Conservation (phyloP, 2,888 invertebrate genomes). For the Calameuta idolon region DNA sequence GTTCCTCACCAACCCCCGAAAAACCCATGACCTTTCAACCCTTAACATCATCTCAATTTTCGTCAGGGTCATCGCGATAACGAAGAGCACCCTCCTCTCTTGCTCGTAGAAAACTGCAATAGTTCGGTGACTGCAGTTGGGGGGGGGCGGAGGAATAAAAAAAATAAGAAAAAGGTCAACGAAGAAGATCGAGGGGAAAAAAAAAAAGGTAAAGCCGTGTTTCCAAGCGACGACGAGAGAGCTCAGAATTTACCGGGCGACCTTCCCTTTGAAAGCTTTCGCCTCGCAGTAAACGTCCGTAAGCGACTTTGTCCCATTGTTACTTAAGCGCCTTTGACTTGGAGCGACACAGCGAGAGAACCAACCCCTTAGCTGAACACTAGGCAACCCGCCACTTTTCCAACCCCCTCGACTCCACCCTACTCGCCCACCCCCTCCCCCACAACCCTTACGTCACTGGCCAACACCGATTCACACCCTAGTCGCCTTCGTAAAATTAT, state of each 20-base stretch:
- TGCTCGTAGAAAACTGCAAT: too few species aligned
- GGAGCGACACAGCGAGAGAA: neutral
- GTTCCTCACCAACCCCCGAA: neutral
- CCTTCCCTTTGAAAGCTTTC: slow-evolving; percentile 5
- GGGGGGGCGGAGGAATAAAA: too few species aligned
- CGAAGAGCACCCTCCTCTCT: too few species aligned
- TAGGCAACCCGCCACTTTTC: neutral
- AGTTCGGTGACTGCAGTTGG: too few species aligned
- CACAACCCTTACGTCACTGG: neutral
- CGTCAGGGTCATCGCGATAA: too few species aligned
- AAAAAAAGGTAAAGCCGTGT: too few species aligned
- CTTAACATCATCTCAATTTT: too few species aligned
- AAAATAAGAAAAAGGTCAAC: too few species aligned
- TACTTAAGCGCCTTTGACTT: slow-evolving; percentile 11
- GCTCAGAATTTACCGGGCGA: neutral
- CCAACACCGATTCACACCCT: neutral
- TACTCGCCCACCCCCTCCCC: neutral
- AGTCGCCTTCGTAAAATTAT: neutral
- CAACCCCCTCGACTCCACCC: neutral
- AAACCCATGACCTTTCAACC: too few species aligned
- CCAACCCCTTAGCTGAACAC: too few species aligned
- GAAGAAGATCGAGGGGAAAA: too few species aligned
- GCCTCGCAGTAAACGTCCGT: slow-evolving; percentile 10
- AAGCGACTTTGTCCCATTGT: slow-evolving; percentile 7
- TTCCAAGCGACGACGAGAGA: neutral